phyloP scores from a whole-genome alignment of 2,113 vertebrate genomes.

The Trogon melanurus region DNA sequence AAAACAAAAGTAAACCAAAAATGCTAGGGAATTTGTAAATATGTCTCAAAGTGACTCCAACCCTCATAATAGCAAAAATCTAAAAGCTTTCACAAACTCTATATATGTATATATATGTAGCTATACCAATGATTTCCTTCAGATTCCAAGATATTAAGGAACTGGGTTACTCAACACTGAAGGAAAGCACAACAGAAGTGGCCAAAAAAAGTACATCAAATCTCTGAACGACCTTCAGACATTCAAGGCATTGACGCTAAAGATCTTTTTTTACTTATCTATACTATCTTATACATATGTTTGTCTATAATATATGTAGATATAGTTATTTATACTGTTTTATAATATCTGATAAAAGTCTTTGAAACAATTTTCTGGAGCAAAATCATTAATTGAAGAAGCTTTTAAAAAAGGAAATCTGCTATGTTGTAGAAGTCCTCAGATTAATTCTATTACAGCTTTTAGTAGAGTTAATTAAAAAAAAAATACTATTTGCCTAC shows the following conservation, averaged over 20 bases:
- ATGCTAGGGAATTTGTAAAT: background rate
- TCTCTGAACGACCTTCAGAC: background rate
- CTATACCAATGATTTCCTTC: background rate
- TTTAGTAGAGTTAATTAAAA: background rate
- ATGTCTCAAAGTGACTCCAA: background rate
- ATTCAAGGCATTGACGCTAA: background rate
- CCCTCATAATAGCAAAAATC: background rate
- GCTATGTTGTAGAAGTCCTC: background rate
- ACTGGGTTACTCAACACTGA: background rate
- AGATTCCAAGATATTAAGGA: background rate
- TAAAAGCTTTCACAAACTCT: background rate
- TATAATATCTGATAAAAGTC: background rate
- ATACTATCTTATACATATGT: background rate
- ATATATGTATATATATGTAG: background rate
- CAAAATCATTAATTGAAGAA: background rate
- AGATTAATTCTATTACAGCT: background rate
- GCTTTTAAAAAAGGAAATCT: background rate
- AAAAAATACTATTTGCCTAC: background rate
- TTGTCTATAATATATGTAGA: background rate
- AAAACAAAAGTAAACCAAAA: background rate
- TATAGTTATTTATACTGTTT: background rate
- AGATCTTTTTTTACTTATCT: background rate
- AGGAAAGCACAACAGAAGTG: background rate
- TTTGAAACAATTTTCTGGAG: background rate
- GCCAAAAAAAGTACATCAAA: background rate